Conservation (phyloP, 2,113 vertebrate species). For the Nothoprocta pentlandii region DNA sequence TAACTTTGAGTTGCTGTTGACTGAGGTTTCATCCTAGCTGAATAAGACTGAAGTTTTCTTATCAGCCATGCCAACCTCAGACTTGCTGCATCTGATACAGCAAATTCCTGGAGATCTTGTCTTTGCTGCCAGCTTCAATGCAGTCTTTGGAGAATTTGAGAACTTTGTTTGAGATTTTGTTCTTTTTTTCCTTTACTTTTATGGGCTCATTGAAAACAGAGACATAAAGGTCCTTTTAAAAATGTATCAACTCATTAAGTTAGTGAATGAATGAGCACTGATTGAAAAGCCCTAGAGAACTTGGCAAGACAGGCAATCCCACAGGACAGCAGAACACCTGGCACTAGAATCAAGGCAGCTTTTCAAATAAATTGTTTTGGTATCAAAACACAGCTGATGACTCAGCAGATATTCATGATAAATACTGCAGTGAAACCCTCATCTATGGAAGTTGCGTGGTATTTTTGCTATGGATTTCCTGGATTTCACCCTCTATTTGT, state of each 20-base stretch:
- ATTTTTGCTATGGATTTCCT: not conserved
- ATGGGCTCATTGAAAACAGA: not conserved
- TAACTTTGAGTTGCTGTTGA: not conserved
- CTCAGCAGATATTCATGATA: not conserved
- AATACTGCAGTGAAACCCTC: not conserved
- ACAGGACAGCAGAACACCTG: not conserved
- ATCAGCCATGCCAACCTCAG: not conserved
- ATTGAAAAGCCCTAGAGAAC: not conserved
- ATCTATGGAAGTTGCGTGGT: not conserved
- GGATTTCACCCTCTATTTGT: not conserved
- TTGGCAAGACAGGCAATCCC: not conserved
- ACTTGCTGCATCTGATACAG: not conserved
- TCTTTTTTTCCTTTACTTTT: not conserved
- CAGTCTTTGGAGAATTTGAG: not conserved
- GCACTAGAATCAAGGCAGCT: not conserved
- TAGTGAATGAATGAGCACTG: not conserved
- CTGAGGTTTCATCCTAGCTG: not conserved
- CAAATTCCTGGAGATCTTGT: not conserved
- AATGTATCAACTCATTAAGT: not conserved
- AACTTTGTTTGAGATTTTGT: not conserved
- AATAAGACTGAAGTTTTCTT: not conserved
- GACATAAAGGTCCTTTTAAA: not conserved
- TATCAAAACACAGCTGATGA: not conserved
- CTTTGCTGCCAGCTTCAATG: not conserved
- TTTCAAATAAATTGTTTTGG: not conserved